A percentile compares a stretch with the other conserved stretches of the same genome.
Conservation (phyloP, 2,113 vertebrate genomes). For the Donacobius atricapilla region DNA sequence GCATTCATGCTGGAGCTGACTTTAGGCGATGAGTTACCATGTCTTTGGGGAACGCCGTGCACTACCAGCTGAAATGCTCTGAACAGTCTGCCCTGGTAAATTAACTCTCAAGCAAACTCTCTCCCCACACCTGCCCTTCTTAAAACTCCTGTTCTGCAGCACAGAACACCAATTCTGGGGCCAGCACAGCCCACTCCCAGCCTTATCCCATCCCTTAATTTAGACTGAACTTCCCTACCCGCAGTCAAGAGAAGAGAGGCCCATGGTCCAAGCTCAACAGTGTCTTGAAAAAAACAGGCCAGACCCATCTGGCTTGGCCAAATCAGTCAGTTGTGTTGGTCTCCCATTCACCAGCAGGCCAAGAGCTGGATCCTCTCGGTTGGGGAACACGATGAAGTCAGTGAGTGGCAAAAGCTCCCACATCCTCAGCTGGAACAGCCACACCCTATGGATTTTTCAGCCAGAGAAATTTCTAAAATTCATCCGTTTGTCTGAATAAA, state of each 20-base stretch:
- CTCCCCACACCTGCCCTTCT: neutral
- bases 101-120: neutral
- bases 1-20: conserved; percentile 2
- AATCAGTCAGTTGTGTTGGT: fast-evolving
- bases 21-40: neutral
- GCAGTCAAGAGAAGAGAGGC: neutral
- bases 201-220: neutral
- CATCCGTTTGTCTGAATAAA: neutral
- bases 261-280: fast-evolving
- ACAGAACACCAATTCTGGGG: fast-evolving
- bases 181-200: fast-evolving
- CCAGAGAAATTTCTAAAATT: neutral
- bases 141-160: neutral
- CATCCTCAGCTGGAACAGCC: neutral
- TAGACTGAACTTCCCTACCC: neutral
- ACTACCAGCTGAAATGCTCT: conserved; percentile 22
- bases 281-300: neutral
- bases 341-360: neutral
- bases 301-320: neutral
- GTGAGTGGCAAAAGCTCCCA: neutral
- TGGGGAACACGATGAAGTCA: neutral
- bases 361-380: neutral
- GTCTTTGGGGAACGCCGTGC: neutral
- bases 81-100: neutral
- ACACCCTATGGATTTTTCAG: neutral